A percentile compares a stretch with the other conserved stretches of the same genome.
Conservation (phyloP, 1,140 invertebrate genomes). For the Bombus haemorrhoidalis region DNA sequence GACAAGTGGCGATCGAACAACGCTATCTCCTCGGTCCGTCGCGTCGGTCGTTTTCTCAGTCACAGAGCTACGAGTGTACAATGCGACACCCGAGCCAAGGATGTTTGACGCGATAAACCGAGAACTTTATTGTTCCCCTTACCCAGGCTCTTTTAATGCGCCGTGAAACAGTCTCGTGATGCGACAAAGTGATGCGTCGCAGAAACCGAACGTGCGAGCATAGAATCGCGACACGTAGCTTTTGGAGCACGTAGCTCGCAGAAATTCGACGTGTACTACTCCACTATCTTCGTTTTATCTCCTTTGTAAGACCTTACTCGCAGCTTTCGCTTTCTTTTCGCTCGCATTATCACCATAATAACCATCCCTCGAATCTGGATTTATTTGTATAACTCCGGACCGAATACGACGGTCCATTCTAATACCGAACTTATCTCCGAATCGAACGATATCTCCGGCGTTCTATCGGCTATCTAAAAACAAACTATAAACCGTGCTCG, state of each 20-base stretch:
- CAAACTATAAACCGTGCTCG: conserved; percentile 55
- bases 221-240: neutral
- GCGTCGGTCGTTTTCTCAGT: conserved; percentile 57
- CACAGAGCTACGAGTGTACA: conserved; percentile 45
- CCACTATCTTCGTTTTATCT: neutral
- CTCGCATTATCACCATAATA: neutral
- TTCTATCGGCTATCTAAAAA: conserved; percentile 65
- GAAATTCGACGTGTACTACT: neutral
- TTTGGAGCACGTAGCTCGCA: neutral
- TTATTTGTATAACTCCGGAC: conserved; percentile 62
- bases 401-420: conserved; percentile 55
- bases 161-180: neutral
- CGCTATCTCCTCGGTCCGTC: conserved; percentile 51
- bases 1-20: conserved; percentile 60
- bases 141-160: conserved; percentile 51
- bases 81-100: conserved; percentile 60
- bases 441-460: conserved; percentile 62
- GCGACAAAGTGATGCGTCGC: neutral
- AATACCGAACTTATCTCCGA: conserved; percentile 65
- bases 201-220: neutral
- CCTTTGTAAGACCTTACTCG: neutral
- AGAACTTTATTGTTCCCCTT: conserved; percentile 62
- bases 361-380: conserved; percentile 58
- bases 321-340: neutral
- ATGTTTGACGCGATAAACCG: conserved; percentile 72